Base-by-base conservation (phyloP, 92 coral and sea anemone species). In the Bergia sp. region DNA sequence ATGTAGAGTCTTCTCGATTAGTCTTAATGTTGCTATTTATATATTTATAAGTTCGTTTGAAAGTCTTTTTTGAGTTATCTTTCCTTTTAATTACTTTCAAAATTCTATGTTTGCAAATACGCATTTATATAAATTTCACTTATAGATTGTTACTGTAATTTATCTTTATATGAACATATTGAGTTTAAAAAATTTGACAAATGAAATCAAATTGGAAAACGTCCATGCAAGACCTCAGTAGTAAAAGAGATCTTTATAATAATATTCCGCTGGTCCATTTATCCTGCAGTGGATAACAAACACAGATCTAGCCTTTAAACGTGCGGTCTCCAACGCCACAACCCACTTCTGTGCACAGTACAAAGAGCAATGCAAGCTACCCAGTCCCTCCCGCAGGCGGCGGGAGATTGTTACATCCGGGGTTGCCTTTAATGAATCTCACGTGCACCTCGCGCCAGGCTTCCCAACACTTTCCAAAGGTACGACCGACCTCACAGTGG, bases 201-300 rank as follows among this genome's bases (percentile, higher is more conserved):
- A 47, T 47, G 53, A 47, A 47, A 5, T 8, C 1, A 47, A 7
- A 47, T 47, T 45, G 49, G 49, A 45, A 45, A 45, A 45, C 4
- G 7, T 29, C 29, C 29, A 29, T 29, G 29, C 29, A 29, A 29
- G 29, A 29, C 29, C 53, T 47, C 53, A 4, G 53, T 47, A 8
- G 64, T 55, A 55, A 55, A 55, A 55, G 6, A 20, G 23, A 61
- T 4, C 21, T 16, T 36, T 38, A 37, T 36, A 15, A 53, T 40
- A 53, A 29, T 13, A 36, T 10, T 15, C 61, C 16, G 16, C 58
- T 53, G 45, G 44, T 73, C 6, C 4, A 65, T 84, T 16, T 84
- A 61, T 44, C 74, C 47, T 84, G 49, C 78, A 84, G 87, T 84
- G 87, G 87, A 72, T 84, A 72, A 84, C 87, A 36, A 84, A 69